phyloP scores from a whole-genome alignment of 1,140 invertebrate species.

The Streblospio benedicti region DNA sequence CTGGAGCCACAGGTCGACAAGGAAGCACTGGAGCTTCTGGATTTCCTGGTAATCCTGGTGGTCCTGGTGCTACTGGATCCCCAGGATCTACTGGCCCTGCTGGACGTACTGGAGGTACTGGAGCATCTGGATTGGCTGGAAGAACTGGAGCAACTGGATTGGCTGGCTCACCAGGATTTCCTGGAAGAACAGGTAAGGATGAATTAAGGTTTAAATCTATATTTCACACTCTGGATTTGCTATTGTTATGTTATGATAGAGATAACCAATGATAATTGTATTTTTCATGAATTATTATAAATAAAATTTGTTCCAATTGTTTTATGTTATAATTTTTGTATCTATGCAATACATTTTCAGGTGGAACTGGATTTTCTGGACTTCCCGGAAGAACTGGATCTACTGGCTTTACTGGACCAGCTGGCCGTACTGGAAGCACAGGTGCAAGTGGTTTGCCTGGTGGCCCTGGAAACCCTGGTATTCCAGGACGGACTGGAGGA shows the following conservation, averaged over 20 bases:
- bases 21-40: not conserved
- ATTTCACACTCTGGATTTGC: not conserved
- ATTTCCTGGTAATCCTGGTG: no score
- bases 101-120: not conserved
- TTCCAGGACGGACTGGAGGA: slow-evolving; percentile 1
- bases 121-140: not conserved
- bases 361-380: slow-evolving; percentile 7
- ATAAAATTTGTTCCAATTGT: not conserved
- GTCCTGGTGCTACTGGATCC: not conserved
- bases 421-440: slow-evolving; percentile 9
- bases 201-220: not conserved
- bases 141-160: not conserved
- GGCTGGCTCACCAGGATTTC: not conserved
- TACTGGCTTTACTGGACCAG: slow-evolving; percentile 14
- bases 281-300: not conserved
- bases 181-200: not conserved
- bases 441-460: slow-evolving; percentile 12
- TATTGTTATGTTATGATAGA: not conserved
- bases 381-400: slow-evolving; percentile 11
- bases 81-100: not conserved
- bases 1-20: not conserved
- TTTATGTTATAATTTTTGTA: no score
- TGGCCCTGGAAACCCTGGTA: slow-evolving; percentile 3
- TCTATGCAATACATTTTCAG: no score
- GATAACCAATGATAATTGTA: not conserved